Percentiles rank a stretch among this genome's conserved stretches.
Evolutionary conservation across 1,140 invertebrate species (phyloP).

Genomic region (Heliconius nattereri): DNA sequence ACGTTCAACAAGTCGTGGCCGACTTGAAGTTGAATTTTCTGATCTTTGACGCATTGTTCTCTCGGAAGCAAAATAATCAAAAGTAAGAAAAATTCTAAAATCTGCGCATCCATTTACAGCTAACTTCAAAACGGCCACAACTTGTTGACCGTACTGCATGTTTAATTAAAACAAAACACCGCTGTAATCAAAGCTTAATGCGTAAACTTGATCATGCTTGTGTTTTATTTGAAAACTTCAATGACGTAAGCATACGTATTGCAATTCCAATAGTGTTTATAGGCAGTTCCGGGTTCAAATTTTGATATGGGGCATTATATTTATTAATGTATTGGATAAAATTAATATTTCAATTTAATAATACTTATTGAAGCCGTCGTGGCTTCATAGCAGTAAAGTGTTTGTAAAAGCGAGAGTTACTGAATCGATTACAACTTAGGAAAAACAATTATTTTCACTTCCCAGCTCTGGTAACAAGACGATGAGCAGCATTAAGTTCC

Average conservation of each 20-base stretch:
- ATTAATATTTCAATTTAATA: background rate
- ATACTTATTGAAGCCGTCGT: background rate
- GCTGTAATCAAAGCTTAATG: conserved; percentile 1
- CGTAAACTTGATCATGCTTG: background rate
- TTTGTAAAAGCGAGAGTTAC: background rate
- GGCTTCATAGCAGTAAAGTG: background rate
- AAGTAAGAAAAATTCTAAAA: too few species aligned
- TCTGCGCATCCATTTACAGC: too few species aligned
- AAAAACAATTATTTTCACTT: background rate
- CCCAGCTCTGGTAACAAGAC: background rate
- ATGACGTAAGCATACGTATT: background rate
- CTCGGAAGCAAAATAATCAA: too few species aligned
- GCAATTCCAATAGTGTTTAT: background rate
- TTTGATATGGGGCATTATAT: background rate
- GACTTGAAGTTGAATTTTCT: too few species aligned
- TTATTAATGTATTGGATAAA: background rate
- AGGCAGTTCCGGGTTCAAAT: background rate
- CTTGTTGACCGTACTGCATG: too few species aligned
- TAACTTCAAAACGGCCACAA: too few species aligned
- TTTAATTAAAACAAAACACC: conserved; percentile 6
- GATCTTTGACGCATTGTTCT: too few species aligned
- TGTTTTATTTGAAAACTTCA: background rate
- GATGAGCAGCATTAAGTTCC: background rate
- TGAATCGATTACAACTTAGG: background rate
- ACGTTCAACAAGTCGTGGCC: too few species aligned